phyloP scores from a whole-genome alignment of 2,113 vertebrate genomes.

The Orcinus orca region DNA sequence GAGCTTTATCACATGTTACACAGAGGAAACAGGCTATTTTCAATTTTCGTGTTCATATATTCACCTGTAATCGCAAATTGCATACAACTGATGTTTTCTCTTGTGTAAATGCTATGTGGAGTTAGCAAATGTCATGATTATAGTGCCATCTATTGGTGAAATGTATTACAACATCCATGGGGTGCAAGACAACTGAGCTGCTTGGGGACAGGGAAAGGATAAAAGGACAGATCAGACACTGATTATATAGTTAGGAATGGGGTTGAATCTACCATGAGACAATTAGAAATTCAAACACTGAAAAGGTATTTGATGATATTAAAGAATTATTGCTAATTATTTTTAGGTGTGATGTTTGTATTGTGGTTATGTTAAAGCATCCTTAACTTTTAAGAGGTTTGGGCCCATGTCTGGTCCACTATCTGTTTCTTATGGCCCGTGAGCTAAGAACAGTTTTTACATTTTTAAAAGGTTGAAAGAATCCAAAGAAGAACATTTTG shows the following conservation, averaged over 20 bases:
- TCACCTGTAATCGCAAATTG: background rate
- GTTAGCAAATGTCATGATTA: background rate
- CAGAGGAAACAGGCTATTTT: background rate
- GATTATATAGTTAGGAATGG: background rate
- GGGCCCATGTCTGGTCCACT: background rate
- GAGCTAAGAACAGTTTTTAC: background rate
- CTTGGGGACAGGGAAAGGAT: background rate
- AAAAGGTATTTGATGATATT: background rate
- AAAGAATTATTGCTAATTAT: background rate
- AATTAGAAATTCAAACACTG: background rate
- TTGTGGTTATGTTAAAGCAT: background rate
- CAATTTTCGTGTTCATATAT: background rate
- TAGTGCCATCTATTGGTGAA: conserved; percentile 45
- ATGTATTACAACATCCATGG: background rate
- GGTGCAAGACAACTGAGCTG: background rate
- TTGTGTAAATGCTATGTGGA: background rate
- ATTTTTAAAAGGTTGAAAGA: background rate
- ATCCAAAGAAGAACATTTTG: background rate
- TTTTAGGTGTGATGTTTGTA: background rate
- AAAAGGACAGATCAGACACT: background rate
- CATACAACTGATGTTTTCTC: background rate
- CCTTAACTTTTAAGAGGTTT: background rate
- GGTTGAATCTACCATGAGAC: background rate
- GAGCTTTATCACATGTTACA: background rate
- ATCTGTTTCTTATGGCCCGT: background rate